Evolutionary conservation across 2,888 invertebrate species (phyloP).

Genomic region (Polydesmus complanatus): DNA sequence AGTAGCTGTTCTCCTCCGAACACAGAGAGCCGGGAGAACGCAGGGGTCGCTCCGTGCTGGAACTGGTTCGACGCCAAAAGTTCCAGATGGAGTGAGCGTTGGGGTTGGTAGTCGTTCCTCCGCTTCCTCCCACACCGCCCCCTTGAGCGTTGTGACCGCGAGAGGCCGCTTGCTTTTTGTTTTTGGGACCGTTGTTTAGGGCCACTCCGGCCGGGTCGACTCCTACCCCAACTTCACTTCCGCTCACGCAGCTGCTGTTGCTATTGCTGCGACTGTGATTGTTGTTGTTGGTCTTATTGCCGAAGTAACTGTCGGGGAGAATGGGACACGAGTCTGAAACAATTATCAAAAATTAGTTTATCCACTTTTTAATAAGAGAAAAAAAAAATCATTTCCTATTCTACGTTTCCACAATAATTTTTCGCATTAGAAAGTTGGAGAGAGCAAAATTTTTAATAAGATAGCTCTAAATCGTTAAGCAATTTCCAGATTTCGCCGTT

Average conservation of each 20-base stretch:
- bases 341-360: neutral
- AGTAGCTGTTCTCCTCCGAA: conserved; percentile 21
- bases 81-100: conserved; percentile 14
- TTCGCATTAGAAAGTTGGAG: neutral
- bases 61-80: conserved; percentile 20
- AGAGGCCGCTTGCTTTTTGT: neutral
- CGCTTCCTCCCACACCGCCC: neutral
- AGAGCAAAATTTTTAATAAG: neutral
- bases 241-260: neutral
- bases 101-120: neutral
- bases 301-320: conserved; percentile 13
- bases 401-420: neutral
- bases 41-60: conserved; percentile 20
- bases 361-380: neutral
- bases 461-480: neutral
- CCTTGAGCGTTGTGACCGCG: too few relatives aligned
- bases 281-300: neutral
- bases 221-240: neutral
- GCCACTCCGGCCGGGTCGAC: neutral
- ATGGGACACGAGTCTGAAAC: conserved; percentile 12
- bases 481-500: too few relatives aligned
- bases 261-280: neutral
- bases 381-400: neutral
- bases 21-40: conserved; percentile 19
- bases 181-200: neutral